Evolutionary conservation across 2,113 vertebrate species (phyloP).

Genomic region (Mionectes macconnelli): DNA sequence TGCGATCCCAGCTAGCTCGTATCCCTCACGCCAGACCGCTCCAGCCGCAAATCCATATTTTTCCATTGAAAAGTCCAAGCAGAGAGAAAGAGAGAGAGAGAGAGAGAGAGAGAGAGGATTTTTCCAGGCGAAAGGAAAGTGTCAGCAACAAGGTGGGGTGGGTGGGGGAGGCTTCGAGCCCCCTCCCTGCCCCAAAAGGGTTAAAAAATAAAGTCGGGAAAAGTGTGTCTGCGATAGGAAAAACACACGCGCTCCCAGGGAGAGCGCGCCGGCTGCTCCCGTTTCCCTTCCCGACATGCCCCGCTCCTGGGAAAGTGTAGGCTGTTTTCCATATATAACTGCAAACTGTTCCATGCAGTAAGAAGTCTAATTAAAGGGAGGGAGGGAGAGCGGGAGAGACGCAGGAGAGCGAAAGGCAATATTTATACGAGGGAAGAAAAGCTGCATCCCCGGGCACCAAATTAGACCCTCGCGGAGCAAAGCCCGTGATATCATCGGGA

Average conservation of each 20-base stretch:
- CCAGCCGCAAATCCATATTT: accelerated
- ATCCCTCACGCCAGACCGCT: accelerated
- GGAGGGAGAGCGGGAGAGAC: conserved; percentile 18
- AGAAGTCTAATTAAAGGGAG: conserved; percentile 74
- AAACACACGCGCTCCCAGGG: conserved; percentile 36
- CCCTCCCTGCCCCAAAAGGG: neutral
- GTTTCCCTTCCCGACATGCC: conserved; percentile 48
- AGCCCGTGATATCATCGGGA: neutral
- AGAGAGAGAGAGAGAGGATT: neutral
- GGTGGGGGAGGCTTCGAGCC: neutral
- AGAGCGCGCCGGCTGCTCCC: conserved; percentile 22
- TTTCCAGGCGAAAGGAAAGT: neutral
- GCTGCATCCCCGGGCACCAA: conserved; percentile 22
- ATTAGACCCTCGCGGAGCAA: conserved; percentile 29
- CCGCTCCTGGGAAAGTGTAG: conserved; percentile 74
- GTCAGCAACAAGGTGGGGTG: accelerated
- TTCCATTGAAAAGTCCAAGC: neutral
- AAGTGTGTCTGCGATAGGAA: conserved; percentile 28
- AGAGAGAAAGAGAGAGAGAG: too few species aligned
- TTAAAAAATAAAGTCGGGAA: conserved; percentile 22
- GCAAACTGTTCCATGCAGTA: conserved; percentile 78
- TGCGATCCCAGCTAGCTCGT: accelerated
- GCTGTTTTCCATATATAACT: conserved; percentile 78
- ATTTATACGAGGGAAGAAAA: conserved; percentile 29
- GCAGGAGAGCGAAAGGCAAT: conserved; percentile 31